A percentile compares a stretch with the other conserved stretches of the same genome.
These are phyloP conservation scores for Ceuthmochares aereus DNA, from an alignment of 2,113 vertebrate genomes.

Conservation along the genomic window DNA sequence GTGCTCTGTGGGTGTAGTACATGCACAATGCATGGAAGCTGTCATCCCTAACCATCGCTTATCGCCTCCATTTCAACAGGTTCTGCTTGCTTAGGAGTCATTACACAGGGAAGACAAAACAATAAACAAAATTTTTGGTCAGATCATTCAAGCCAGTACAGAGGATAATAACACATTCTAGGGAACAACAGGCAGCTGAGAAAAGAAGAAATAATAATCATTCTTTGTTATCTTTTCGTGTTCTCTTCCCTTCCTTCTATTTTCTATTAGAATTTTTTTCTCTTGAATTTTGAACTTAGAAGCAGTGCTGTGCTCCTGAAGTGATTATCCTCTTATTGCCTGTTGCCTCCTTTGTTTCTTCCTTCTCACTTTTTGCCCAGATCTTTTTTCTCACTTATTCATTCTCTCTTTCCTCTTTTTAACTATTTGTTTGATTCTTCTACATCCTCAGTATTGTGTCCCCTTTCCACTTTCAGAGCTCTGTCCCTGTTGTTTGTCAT, in stretches of 20 bases:
- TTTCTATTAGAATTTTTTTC: background rate
- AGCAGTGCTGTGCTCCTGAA: background rate
- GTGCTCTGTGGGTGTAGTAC: background rate
- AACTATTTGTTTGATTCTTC: background rate
- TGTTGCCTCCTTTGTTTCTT: background rate
- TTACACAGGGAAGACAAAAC: background rate
- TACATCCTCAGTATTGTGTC: background rate
- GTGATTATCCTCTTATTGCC: background rate
- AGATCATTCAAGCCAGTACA: background rate
- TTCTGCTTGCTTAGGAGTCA: background rate
- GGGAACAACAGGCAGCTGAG: background rate
- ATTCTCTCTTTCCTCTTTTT: background rate
- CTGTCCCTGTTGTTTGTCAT: background rate
- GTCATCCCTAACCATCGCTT: background rate
- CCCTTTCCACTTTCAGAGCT: background rate
- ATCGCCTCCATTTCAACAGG: background rate
- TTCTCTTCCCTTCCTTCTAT: background rate
- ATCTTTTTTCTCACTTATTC: background rate
- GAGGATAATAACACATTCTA: background rate
- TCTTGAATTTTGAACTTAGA: background rate
- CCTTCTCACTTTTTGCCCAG: background rate
- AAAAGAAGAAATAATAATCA: background rate
- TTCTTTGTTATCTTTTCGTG: background rate
- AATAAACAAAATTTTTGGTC: background rate
- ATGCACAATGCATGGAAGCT: background rate